A percentile compares a stretch with the other conserved stretches of the same genome.
These are phyloP conservation scores for Alligator mississippiensis DNA, from an alignment of 2,113 vertebrate genomes.

Conservation along the genomic window DNA sequence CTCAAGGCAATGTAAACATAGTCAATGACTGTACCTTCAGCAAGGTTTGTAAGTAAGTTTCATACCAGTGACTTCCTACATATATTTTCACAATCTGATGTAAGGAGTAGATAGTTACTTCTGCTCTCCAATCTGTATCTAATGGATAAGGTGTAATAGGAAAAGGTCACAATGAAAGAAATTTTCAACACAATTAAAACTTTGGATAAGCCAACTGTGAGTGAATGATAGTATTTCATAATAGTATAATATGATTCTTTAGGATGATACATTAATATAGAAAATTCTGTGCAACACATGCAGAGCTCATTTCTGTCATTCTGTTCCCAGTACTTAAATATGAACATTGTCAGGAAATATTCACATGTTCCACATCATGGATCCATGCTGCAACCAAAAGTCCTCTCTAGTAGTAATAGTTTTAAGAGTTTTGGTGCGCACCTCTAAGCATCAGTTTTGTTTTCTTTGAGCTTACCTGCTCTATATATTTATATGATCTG, in stretches of 20 bases:
- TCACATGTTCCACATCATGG: neutral
- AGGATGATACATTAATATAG: neutral
- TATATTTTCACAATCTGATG: slow-evolving; percentile 80
- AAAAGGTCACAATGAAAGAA: neutral
- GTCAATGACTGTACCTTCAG: slow-evolving; percentile 70
- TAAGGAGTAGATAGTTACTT: slow-evolving; percentile 63
- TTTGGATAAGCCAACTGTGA: neutral
- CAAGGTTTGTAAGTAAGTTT: slow-evolving; percentile 78
- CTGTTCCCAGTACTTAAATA: fast-evolving
- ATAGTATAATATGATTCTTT: neutral
- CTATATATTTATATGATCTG: neutral
- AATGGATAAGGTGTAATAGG: slow-evolving; percentile 16
- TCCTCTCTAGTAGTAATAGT: neutral
- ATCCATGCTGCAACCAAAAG: neutral
- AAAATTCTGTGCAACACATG: neutral
- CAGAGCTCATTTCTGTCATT: neutral
- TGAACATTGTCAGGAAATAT: neutral
- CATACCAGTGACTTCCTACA: slow-evolving; percentile 78
- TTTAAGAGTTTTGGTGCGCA: neutral
- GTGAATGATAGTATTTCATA: neutral
- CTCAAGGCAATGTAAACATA: neutral
- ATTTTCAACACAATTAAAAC: neutral
- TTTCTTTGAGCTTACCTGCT: neutral
- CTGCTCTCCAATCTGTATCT: slow-evolving; percentile 65
- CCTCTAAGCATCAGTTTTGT: neutral